phyloP scores from a whole-genome alignment of 2,888 invertebrate genomes.

The Drosophila anomelani region DNA sequence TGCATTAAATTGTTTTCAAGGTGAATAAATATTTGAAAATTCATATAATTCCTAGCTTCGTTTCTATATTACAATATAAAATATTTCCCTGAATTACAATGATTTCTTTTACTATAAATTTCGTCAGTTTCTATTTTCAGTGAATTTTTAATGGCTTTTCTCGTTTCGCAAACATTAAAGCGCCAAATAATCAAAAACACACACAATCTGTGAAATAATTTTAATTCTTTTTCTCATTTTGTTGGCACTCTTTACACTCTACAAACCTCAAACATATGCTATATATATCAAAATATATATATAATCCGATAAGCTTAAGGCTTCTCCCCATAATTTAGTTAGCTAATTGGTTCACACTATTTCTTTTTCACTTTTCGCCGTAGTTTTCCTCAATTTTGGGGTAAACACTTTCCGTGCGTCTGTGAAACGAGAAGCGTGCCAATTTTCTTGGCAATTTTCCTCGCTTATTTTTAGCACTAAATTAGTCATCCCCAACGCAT shows the following conservation, averaged over 20 bases:
- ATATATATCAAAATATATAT: constrained; percentile 4
- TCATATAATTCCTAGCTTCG: no score
- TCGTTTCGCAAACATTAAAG: constrained; percentile 6
- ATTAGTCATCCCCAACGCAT: constrained; percentile 64
- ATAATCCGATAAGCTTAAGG: constrained; percentile 48
- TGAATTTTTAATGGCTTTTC: constrained; percentile 29
- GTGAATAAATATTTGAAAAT: no score
- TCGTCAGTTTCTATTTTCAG: constrained; percentile 60
- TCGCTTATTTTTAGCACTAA: constrained; percentile 66
- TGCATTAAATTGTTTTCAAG: no score
- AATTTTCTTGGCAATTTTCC: constrained; percentile 72
- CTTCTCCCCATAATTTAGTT: constrained; percentile 65
- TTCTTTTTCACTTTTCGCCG: constrained; percentile 17
- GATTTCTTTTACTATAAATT: constrained; percentile 27
- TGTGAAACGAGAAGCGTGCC: constrained; percentile 69
- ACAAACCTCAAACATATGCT: constrained; percentile 30
- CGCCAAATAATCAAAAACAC: constrained; percentile 30
- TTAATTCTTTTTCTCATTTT: constrained; percentile 11
- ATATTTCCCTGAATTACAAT: not conserved
- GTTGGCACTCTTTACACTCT: constrained; percentile 39
- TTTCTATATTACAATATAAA: not conserved
- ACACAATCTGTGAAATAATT: constrained; percentile 27
- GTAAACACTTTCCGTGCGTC: constrained; percentile 24
- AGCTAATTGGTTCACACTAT: constrained; percentile 73
- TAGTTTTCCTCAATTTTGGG: constrained; percentile 26